phyloP scores from a whole-genome alignment of 64 coral and sea anemone genomes.

The Orbicella faveolata region DNA sequence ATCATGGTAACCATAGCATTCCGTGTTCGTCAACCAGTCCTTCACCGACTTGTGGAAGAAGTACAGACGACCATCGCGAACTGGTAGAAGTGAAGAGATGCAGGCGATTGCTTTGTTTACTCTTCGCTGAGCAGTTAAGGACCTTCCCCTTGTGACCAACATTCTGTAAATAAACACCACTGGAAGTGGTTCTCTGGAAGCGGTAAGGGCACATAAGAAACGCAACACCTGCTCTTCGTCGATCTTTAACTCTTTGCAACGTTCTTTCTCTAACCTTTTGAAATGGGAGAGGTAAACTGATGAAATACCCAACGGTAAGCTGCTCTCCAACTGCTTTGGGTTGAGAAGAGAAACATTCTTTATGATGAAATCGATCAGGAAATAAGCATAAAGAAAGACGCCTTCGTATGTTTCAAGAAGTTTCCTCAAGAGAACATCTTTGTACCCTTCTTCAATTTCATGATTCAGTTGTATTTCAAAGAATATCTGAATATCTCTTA shows the following conservation, averaged over 20 bases:
- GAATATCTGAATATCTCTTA: not conserved
- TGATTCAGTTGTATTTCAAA: not conserved
- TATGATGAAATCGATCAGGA: not conserved
- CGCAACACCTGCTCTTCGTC: not conserved
- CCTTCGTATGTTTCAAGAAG: slow-evolving; percentile 21
- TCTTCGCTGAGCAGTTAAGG: not conserved
- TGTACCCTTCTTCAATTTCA: not conserved
- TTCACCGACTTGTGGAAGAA: slow-evolving; percentile 49
- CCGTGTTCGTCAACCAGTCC: slow-evolving; percentile 27
- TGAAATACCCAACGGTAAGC: slow-evolving; percentile 2
- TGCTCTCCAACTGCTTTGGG: not conserved
- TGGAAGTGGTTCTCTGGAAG: slow-evolving; percentile 12
- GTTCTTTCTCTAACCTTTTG: not conserved
- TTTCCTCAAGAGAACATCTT: not conserved
- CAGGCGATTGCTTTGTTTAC: not conserved
- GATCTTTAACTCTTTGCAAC: not conserved
- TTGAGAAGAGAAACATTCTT: not conserved
- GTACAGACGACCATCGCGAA: slow-evolving; percentile 22
- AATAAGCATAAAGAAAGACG: slow-evolving; percentile 9
- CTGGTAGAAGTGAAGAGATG: not conserved
- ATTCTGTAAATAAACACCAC: not conserved
- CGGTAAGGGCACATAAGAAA: slow-evolving; percentile 12
- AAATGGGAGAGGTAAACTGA: slow-evolving; percentile 7
- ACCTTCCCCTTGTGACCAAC: not conserved
- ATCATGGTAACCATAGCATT: slow-evolving; percentile 9